phyloP scores from a whole-genome alignment of 2,888 invertebrate species.

The Erebia ligea region DNA sequence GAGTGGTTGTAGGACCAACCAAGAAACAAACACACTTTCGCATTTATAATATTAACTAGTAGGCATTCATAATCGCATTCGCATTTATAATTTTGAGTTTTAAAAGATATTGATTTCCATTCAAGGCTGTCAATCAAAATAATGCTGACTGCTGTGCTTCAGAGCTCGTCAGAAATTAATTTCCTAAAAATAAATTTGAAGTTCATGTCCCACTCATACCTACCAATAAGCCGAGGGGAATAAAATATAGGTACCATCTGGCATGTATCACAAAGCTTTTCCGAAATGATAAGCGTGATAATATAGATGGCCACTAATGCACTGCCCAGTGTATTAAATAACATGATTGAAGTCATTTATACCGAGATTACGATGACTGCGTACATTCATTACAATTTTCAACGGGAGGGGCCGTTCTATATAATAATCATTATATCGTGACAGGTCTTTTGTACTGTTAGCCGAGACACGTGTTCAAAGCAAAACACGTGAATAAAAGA shows the following conservation, averaged over 20 bases:
- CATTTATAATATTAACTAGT: too few relatives aligned
- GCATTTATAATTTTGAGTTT: too few relatives aligned
- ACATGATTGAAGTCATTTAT: constrained; percentile 69
- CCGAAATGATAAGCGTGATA: constrained; percentile 76
- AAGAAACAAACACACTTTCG: too few relatives aligned
- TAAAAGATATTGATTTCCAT: too few relatives aligned
- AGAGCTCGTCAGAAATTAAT: neutral
- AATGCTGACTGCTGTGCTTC: neutral
- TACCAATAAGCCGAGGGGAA: constrained; percentile 12
- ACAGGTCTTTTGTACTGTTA: constrained; percentile 43
- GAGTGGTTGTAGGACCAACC: too few relatives aligned
- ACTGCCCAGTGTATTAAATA: constrained; percentile 73
- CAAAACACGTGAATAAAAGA: constrained; percentile 54
- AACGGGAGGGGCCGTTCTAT: constrained; percentile 52
- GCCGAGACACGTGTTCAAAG: constrained; percentile 62
- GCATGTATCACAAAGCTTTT: constrained; percentile 71
- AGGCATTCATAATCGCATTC: too few relatives aligned
- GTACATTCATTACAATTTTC: constrained; percentile 47
- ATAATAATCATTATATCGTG: constrained; percentile 51
- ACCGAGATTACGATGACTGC: constrained; percentile 62
- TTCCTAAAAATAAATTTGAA: constrained; percentile 17
- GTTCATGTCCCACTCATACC: constrained; percentile 7
- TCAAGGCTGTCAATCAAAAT: neutral
- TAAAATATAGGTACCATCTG: constrained; percentile 61
- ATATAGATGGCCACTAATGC: constrained; percentile 66